These are phyloP conservation scores for Ataeniobius toweri DNA, from an alignment of 2,797 vertebrate genomes.

Conservation along the genomic window DNA sequence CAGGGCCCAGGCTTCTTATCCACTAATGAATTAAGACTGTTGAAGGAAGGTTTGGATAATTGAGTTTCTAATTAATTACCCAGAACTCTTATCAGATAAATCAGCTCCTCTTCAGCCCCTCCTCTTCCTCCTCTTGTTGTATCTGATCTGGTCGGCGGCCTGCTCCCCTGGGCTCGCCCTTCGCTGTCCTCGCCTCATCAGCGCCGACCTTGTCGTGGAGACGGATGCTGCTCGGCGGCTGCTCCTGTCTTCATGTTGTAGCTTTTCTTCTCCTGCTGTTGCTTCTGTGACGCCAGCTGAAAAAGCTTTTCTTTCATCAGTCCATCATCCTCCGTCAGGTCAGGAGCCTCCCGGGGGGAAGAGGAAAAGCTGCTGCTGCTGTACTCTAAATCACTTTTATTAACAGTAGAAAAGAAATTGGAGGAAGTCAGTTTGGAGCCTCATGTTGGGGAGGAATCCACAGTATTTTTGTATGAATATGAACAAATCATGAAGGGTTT, in stretches of 20 bases:
- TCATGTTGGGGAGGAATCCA: neutral
- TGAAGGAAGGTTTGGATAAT: constrained; percentile 97
- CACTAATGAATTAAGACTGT: constrained; percentile 93
- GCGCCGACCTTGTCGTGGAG: constrained; percentile 81
- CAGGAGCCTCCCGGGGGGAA: no score
- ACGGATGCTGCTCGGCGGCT: constrained; percentile 7
- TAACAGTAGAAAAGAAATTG: no score
- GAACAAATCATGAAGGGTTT: no score
- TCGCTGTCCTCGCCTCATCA: constrained; percentile 89
- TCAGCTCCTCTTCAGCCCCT: constrained; percentile 63
- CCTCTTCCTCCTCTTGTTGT: constrained; percentile 51
- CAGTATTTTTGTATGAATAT: neutral
- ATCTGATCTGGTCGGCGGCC: constrained; percentile 50
- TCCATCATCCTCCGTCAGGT: neutral
- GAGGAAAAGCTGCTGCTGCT: no score
- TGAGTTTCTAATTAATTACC: constrained; percentile 99
- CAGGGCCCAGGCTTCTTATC: constrained; percentile 83
- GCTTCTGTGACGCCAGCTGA: neutral
- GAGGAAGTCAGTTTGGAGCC: neutral
- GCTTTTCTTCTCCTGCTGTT: neutral
- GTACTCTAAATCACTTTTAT: no score
- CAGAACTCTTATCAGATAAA: constrained; percentile 95
- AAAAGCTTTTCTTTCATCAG: neutral
- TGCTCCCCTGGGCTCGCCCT: constrained; percentile 88
- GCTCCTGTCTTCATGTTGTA: constrained; percentile 19